Conservation (phyloP, 2,113 vertebrate genomes). For the Charina bottae region DNA sequence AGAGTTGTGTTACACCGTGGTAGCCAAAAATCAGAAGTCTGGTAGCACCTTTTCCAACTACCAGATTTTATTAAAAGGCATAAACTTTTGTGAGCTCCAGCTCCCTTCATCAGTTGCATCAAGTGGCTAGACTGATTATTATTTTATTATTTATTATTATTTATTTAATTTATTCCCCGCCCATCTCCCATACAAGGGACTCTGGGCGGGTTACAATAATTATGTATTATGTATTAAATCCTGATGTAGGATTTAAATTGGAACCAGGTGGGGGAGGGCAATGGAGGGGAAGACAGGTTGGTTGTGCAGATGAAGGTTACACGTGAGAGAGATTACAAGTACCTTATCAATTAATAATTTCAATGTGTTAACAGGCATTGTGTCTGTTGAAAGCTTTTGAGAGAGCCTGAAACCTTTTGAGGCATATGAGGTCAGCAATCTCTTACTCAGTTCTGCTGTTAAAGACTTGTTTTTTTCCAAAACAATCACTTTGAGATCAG, state of each 20-base stretch:
- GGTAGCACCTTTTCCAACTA: background rate
- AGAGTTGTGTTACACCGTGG: background rate
- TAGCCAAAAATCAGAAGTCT: background rate
- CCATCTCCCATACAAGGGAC: too few species aligned
- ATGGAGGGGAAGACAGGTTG: background rate
- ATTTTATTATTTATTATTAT: too few species aligned
- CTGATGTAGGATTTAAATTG: background rate
- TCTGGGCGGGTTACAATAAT: too few species aligned
- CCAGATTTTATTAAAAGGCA: background rate
- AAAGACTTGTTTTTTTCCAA: too few species aligned
- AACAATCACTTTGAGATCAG: too few species aligned
- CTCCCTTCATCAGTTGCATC: background rate
- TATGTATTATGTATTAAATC: too few species aligned
- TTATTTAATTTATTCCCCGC: too few species aligned
- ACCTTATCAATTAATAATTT: constrained; percentile 1
- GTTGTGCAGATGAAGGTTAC: background rate
- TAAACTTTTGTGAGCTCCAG: background rate
- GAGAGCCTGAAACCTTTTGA: background rate
- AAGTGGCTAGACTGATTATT: background rate
- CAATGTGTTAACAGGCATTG: background rate
- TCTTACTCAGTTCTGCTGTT: too few species aligned
- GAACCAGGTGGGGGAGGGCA: background rate
- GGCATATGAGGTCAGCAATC: background rate
- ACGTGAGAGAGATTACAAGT: background rate
- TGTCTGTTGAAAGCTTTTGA: background rate